Base-by-base conservation (phyloP, 2,888 invertebrate genomes). In the Clunio marinus region DNA sequence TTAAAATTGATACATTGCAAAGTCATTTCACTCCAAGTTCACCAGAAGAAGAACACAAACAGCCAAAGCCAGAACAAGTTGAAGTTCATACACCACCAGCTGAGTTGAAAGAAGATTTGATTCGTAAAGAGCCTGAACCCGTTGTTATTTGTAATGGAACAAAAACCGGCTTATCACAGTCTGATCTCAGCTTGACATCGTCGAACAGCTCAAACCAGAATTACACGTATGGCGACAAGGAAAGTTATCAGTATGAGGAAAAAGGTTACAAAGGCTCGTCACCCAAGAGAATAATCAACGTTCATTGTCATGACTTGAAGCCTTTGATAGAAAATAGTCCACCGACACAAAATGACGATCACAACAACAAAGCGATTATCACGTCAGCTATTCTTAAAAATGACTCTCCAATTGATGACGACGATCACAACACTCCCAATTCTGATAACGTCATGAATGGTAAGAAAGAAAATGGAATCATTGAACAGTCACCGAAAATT, bases 151-250 rank as follows among this genome's bases (percentile, higher is more conserved):
- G 83, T 65, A 83, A 84, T 0, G 77, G 83, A 66, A 83, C 84
- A 22, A 86, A 86, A 74, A 90, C 90, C 0, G 93, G 93, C 0
- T 81, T 93, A 1, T 89, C 91, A 3, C 91, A 91, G 74, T 92
- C 92, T 3, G 89, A 90, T 74, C 81, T 89, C 0, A 89, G 89
- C 74, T 83, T 89, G 74, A 86, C 87, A 15, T 89, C 89, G 27
- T 82, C 83, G 58, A 86, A 85, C 13, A 86, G 86, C 35, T 86
- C 86, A 69, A 88, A 88, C 75, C 86, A 86, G 13, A 88, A 87
- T 70, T 88, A 92, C 76, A 84, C 87, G 57, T 92, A 92, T 75
- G 88, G 91, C 68, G 90, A 88, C 75, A 92, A 92, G 77, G 81
- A 86, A 72, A 85, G 88, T 25, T 91, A 91, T 75, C 88, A 88